Base-by-base conservation (phyloP, 1,140 invertebrate genomes). In the Drosophila repletoides region DNA sequence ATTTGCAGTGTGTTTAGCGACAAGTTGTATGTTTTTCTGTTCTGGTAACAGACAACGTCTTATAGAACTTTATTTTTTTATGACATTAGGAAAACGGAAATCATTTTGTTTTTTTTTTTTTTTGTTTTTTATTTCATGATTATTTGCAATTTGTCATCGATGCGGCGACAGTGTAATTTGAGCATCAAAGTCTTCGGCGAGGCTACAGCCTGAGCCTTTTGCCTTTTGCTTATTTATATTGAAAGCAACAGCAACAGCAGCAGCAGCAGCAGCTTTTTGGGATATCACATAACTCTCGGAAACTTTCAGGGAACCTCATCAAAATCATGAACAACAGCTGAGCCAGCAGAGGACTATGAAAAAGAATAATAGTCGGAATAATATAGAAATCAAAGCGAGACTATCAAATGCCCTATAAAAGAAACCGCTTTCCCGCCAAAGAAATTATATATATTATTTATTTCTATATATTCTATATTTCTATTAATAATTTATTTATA, bases 71-170 rank as follows among this genome's bases (percentile, higher is more conserved):
- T n/a, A n/a, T n/a, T n/a, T n/a, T n/a, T n/a, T n/a, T n/a, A n/a
- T n/a, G n/a, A n/a, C n/a, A n/a, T n/a, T n/a, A n/a, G 33, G 6
- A 22, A 33, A 26, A 41, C 17, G 14, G 26, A 41, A 60, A 31
- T 41, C 15, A 67, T 67, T 45, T n/a, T n/a, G n/a, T n/a, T n/a
- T n/a, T n/a, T n/a, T n/a, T n/a, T n/a, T n/a, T n/a, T n/a, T n/a
- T n/a, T n/a, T n/a, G n/a, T n/a, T 72, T 61, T 61, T 34, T 34
- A 52, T 59, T 66, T 31, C 48, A 10, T 28, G 58, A 53, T 77
- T 68, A 73, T 81, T 69, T 76, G 51, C 73, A 74, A 83, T 84
- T 83, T 83, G 73, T 83, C 65, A 83, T 70, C 73, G 77, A 81
- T 76, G 26, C 29, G 21, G 15, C 26, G 28, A 38, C 28, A 48